Evolutionary conservation across 1,140 invertebrate species (phyloP), one percentile per base, ranked within the genome.

Genomic region (Drosophila tani): DNA sequence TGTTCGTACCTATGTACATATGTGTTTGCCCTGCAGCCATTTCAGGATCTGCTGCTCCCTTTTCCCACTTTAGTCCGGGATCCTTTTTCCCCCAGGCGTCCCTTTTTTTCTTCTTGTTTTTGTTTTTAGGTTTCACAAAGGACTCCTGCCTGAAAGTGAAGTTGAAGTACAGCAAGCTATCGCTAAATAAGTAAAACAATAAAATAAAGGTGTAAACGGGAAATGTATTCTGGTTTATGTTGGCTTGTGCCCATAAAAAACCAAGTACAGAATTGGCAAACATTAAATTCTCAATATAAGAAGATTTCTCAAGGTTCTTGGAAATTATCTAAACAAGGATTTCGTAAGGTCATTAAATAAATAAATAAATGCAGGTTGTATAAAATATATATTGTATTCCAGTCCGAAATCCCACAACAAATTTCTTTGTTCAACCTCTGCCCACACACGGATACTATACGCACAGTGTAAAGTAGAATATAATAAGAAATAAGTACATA

Each of bases 71-170:
- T 46, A 43, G 19, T 9, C 47, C 21, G 29, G 47, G 29, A 38
- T 24, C 57, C 47, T 70, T 50, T 65, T 64, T n/a, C 64, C 64
- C 29, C 21, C 41, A 45, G 38, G 40, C 14, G 57, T 41, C 70
- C 19, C 58, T 32, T 62, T 19, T 35, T 35, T 46, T 21, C 21
- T 12, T 55, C 6, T 57, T 12, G 15, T 9, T 21, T n/a, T 46
- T 29, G 19, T 60, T 29, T 68, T 35, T 35, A 35, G 32, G 66
- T 73, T 70, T 73, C 43, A 35, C 29, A 41, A 58, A 70, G 27
- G 24, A 53, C 24, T 35, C 32, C 32, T 15, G 66, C 46, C 69
- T 73, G 69, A 73, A 73, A 73, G 69, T 73, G 69, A 73, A 73
- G 67, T 47, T 47, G 27, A 17, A 19, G n/a, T 71, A 73, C 69